phyloP scores from a whole-genome alignment of 2,888 invertebrate species.

The Brenthis ino region DNA sequence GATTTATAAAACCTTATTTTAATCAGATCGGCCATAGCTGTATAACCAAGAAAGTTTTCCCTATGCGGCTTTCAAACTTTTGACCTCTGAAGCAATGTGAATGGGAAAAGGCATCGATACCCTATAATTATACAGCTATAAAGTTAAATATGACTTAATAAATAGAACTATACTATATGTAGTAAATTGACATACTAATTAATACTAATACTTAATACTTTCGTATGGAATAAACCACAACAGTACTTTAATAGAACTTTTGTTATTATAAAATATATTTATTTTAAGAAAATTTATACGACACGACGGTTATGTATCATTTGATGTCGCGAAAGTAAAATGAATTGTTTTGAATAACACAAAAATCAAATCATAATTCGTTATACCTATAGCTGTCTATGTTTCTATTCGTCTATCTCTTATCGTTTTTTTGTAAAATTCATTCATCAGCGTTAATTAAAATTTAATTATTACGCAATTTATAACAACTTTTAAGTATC shows the following conservation, averaged over 20 bases:
- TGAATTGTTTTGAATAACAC: conserved; percentile 9
- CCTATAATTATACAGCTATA: too few relatives aligned
- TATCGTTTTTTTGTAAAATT: background rate
- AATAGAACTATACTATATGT: too few relatives aligned
- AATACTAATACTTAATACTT: too few relatives aligned
- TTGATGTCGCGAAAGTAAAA: conserved; percentile 12
- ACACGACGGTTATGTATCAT: conserved; percentile 11
- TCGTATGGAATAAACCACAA: too few relatives aligned
- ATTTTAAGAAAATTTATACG: conserved; percentile 12
- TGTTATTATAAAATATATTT: background rate
- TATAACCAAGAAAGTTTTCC: too few relatives aligned
- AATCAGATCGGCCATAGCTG: too few relatives aligned
- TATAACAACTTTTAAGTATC: conserved; percentile 11
- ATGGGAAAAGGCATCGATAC: too few relatives aligned
- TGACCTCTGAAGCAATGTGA: too few relatives aligned
- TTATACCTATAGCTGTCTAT: background rate
- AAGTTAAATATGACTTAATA: too few relatives aligned
- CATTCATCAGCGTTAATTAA: conserved; percentile 14
- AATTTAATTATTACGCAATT: background rate
- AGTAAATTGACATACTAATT: too few relatives aligned
- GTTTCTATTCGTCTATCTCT: background rate
- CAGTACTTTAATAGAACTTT: background rate
- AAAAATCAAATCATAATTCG: background rate
- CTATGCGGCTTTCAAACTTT: too few relatives aligned
- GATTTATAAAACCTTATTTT: too few relatives aligned